These are phyloP conservation scores for Ibycter americanus DNA, from an alignment of 2,797 vertebrate species.

Conservation along the genomic window DNA sequence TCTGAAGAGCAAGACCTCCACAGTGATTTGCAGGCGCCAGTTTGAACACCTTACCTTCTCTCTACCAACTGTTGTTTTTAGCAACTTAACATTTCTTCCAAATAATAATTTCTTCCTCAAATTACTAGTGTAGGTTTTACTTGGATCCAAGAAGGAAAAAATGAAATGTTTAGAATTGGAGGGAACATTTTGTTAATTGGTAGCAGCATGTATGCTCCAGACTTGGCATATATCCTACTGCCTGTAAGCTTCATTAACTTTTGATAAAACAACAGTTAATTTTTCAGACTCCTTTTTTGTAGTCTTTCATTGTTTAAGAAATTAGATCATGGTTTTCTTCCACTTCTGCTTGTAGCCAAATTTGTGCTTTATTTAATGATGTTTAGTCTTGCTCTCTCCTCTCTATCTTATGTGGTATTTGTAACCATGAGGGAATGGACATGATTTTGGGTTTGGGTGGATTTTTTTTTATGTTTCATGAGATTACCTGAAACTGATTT, in stretches of 20 bases:
- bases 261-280: conserved; percentile 28
- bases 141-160: neutral
- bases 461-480: neutral
- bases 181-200: conserved; percentile 34
- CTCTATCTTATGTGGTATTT: neutral
- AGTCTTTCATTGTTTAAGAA: neutral
- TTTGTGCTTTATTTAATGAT: neutral
- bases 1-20: fast-evolving
- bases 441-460: neutral
- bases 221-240: conserved; percentile 1
- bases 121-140: neutral
- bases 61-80: neutral
- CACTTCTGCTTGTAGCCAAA: neutral
- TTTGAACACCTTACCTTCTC: neutral
- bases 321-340: conserved; percentile 29
- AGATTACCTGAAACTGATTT: neutral
- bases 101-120: neutral
- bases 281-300: conserved; percentile 12
- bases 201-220: conserved; percentile 17
- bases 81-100: neutral
- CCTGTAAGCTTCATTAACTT: conserved; percentile 31
- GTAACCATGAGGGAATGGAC: neutral
- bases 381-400: neutral
- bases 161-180: neutral
- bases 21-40: neutral